Evolutionary conservation across 37 sponge, comb jelly and placozoan genomes (phyloP).

Genomic region (Cliona cf. orientalis): DNA sequence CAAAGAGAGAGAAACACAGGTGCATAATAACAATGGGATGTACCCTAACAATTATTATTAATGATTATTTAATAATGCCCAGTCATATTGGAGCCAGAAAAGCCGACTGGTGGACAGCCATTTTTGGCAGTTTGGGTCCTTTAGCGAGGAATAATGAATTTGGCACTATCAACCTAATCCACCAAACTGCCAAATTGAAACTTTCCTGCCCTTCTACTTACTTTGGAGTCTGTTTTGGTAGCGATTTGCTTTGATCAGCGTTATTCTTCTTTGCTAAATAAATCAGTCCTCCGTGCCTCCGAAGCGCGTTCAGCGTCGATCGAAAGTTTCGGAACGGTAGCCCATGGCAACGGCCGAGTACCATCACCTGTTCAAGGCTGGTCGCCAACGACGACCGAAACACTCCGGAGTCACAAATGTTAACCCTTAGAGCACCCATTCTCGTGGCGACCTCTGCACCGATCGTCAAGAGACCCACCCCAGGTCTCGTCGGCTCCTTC

Average conservation of each 20-base stretch:
- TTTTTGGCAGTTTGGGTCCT: no score
- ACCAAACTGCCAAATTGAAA: no score
- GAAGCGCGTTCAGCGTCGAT: constrained; percentile 44
- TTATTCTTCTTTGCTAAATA: constrained; percentile 59
- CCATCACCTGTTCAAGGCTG: constrained; percentile 66
- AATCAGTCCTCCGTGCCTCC: constrained; percentile 20
- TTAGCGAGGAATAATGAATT: no score
- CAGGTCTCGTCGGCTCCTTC: constrained; percentile 41
- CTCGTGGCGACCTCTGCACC: constrained; percentile 63
- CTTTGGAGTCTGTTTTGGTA: constrained; percentile 56
- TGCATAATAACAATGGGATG: no score
- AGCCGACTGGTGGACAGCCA: no score
- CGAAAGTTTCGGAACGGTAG: constrained; percentile 56
- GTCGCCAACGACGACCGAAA: constrained; percentile 42
- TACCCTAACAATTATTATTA: no score
- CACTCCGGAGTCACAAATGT: constrained; percentile 72
- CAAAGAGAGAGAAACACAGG: no score
- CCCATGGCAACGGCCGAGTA: constrained; percentile 72
- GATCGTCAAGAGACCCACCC: constrained; percentile 72
- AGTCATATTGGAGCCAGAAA: no score
- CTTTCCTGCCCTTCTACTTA: constrained; percentile 34
- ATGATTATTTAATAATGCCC: no score
- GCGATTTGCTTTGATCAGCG: constrained; percentile 5
- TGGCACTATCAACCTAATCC: no score
- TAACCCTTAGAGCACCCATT: constrained; percentile 69